Evolutionary conservation across 1,140 invertebrate species (phyloP).

Genomic region (Panagrolaimus sp.): DNA sequence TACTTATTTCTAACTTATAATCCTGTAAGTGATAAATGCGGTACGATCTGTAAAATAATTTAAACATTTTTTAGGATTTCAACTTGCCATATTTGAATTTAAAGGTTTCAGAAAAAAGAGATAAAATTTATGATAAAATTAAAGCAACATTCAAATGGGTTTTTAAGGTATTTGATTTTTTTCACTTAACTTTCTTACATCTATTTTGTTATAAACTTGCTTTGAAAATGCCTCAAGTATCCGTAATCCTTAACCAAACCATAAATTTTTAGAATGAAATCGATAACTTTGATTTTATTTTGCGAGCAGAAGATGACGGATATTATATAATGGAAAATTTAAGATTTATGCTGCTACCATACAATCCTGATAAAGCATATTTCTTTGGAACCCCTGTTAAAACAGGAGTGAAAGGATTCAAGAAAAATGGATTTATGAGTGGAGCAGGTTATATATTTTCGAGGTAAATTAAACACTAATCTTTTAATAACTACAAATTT

Average conservation of each 20-base stretch:
- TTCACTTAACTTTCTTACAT: no score
- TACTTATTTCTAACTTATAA: not conserved
- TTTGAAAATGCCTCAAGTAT: no score
- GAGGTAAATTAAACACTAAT: conserved; percentile 36
- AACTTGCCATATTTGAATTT: not conserved
- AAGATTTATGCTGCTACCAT: conserved; percentile 17
- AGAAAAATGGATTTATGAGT: conserved; percentile 72
- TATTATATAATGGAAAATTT: conserved; percentile 38
- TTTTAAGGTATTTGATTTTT: not conserved
- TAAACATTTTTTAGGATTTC: not conserved
- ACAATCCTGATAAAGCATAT: conserved; percentile 44
- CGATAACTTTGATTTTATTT: conserved; percentile 37
- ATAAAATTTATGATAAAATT: not conserved
- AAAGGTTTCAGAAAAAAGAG: not conserved
- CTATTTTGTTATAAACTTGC: no score
- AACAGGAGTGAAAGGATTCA: no score
- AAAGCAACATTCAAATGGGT: not conserved
- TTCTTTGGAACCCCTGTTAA: conserved; percentile 36
- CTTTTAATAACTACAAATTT: not conserved
- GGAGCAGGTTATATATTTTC: conserved; percentile 66
- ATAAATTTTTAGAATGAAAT: not conserved
- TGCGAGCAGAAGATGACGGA: conserved; percentile 48
- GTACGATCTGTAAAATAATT: no score
- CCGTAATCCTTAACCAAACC: conserved; percentile 21
- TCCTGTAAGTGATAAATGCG: not conserved